Evolutionary conservation across 2,888 invertebrate genomes (phyloP).

Genomic region (Biston betularia): DNA sequence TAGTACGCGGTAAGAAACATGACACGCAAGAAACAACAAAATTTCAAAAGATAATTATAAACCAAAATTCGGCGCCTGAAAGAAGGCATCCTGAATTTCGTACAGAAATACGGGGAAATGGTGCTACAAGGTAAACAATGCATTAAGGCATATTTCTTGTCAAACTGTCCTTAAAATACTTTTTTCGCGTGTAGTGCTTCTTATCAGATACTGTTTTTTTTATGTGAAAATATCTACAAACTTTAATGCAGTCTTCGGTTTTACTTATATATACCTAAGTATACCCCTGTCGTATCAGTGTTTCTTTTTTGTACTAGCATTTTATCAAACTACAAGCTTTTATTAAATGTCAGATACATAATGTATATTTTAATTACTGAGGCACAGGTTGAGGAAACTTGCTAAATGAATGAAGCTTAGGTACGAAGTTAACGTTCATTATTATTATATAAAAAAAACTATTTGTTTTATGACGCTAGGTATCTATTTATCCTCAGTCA

Average conservation of each 20-base stretch:
- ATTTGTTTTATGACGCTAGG: neutral
- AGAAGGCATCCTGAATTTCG: neutral
- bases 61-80: no score
- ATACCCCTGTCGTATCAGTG: slow-evolving; percentile 82
- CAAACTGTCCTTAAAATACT: neutral
- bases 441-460: neutral
- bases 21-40: slow-evolving; percentile 22
- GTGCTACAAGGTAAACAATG: neutral
- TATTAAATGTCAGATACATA: slow-evolving; percentile 46
- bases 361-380: slow-evolving; percentile 44
- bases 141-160: neutral
- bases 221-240: slow-evolving; percentile 78
- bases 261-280: slow-evolving; percentile 78
- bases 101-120: neutral
- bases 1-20: slow-evolving; percentile 51
- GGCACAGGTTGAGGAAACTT: slow-evolving; percentile 65
- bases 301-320: slow-evolving; percentile 80
- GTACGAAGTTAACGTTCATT: neutral
- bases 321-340: slow-evolving; percentile 71
- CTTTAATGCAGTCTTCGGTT: slow-evolving; percentile 83
- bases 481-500: neutral
- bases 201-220: slow-evolving; percentile 37
- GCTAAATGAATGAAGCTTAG: slow-evolving; percentile 31
- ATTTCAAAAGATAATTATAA: neutral
- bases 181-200: slow-evolving; percentile 20